These are phyloP conservation scores for Amazona finschi DNA, from an alignment of 2,797 vertebrate genomes.

Conservation along the genomic window DNA sequence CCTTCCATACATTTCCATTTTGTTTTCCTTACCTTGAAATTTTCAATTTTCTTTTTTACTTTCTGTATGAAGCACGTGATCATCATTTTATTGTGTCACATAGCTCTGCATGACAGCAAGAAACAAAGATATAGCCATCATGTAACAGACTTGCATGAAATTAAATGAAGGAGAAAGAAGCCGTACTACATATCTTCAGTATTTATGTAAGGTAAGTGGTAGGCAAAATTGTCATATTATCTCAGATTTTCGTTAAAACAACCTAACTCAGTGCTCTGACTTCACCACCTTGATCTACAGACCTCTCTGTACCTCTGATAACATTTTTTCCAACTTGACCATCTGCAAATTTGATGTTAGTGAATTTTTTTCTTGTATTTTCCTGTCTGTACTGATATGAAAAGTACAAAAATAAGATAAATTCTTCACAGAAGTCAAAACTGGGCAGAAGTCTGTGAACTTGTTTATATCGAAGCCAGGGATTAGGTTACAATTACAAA, in stretches of 20 bases:
- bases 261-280: not conserved
- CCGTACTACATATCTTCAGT: not conserved
- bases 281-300: not conserved
- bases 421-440: not conserved
- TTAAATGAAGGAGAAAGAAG: not conserved
- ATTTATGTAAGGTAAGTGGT: not conserved
- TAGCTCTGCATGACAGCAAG: not conserved
- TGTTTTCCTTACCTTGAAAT: not conserved
- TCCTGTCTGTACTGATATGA: not conserved
- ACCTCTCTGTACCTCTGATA: not conserved
- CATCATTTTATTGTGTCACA: not conserved
- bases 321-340: not conserved
- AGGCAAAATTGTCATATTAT: not conserved
- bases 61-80: not conserved
- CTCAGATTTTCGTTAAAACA: not conserved
- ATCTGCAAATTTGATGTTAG: not conserved
- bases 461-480: not conserved
- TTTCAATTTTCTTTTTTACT: not conserved
- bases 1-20: not conserved
- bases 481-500: not conserved
- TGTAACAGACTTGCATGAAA: not conserved
- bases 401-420: not conserved
- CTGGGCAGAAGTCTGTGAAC: not conserved
- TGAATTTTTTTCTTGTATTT: not conserved
- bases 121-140: not conserved